These are phyloP conservation scores for Rosalia funebris DNA, from an alignment of 2,888 invertebrate genomes.

Conservation along the genomic window DNA sequence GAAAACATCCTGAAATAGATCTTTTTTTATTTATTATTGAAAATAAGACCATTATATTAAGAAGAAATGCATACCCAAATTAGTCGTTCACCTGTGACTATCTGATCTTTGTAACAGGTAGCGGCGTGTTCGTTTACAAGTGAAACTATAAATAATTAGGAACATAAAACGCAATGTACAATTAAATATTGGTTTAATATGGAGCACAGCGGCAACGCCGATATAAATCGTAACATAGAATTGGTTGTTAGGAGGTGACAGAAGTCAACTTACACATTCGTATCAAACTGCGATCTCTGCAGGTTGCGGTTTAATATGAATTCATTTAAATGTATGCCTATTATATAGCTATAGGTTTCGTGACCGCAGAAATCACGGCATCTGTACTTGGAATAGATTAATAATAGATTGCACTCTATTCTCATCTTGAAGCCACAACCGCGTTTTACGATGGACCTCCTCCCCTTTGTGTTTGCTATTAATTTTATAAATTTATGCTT, in stretches of 20 bases:
- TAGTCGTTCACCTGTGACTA: too few species aligned
- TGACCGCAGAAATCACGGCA: conserved; percentile 48
- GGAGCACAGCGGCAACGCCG: conserved; percentile 19
- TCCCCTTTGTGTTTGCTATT: too few species aligned
- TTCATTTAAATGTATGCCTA: conserved; percentile 52
- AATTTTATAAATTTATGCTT: too few species aligned
- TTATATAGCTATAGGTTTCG: conserved; percentile 45
- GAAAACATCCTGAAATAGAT: too few species aligned
- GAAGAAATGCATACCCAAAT: too few species aligned
- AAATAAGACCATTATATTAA: too few species aligned
- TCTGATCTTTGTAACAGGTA: too few species aligned
- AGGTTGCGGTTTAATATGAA: conserved; percentile 52
- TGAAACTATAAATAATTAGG: background rate
- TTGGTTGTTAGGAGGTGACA: conserved; percentile 53
- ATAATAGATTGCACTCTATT: conserved; percentile 16
- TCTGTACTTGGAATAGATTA: conserved; percentile 26
- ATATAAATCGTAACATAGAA: conserved; percentile 49
- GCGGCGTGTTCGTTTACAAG: too few species aligned
- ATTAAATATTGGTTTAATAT: conserved; percentile 6
- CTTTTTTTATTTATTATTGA: too few species aligned
- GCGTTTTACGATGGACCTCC: conserved; percentile 3
- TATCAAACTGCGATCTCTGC: conserved; percentile 52
- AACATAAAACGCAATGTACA: conserved; percentile 4
- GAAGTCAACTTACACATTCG: conserved; percentile 49
- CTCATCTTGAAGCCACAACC: background rate